Base-by-base conservation (phyloP, 37 sponge, comb jelly and placozoan species). In the Ianthella basta region DNA sequence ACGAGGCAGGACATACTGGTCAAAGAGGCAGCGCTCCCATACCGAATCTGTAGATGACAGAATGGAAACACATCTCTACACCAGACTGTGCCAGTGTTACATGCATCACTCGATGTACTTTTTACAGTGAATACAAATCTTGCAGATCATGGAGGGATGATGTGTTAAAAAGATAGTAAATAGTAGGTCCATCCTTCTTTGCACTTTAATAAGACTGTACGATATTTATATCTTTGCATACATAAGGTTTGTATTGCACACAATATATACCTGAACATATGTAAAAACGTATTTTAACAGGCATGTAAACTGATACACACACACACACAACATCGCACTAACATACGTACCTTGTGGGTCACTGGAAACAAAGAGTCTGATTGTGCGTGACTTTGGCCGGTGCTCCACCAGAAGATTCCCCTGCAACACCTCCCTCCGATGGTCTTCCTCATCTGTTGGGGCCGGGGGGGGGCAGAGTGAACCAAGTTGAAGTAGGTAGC, bases 301-400 rank as follows among this genome's bases (percentile, higher is more conserved):
- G n/a, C n/a, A n/a, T n/a, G n/a, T n/a, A n/a, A n/a, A n/a, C n/a
- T n/a, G n/a, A n/a, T n/a, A n/a, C n/a, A n/a, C n/a, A n/a, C n/a
- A n/a, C n/a, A n/a, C n/a, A n/a, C n/a, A n/a, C n/a, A n/a, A n/a
- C n/a, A n/a, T n/a, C n/a, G n/a, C n/a, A n/a, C n/a, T n/a, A n/a
- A 74, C 80, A 56, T 78, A 19, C 4, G 59, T 16, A 87, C 87
- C 87, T 66, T 27, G 12, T 21, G 55, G 59, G 38, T 89, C 85
- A 15, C 87, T 84, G 0, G 89, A 89, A 4, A 93, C n/a, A 41
- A 72, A 93, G 20, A 93, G 15, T 33, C 93, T 83, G 65, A 89
- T 73, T 24, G 35, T 56, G 12, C 80, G 60, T 0, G 81, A 86
- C 30, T 66, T 25, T 8, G 90, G 90, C 6, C 32, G n/a, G 50